A percentile compares a stretch with the other conserved stretches of the same genome.
Evolutionary conservation across 1,140 invertebrate species (phyloP).

Genomic region (Drosophila punjabiensis): DNA sequence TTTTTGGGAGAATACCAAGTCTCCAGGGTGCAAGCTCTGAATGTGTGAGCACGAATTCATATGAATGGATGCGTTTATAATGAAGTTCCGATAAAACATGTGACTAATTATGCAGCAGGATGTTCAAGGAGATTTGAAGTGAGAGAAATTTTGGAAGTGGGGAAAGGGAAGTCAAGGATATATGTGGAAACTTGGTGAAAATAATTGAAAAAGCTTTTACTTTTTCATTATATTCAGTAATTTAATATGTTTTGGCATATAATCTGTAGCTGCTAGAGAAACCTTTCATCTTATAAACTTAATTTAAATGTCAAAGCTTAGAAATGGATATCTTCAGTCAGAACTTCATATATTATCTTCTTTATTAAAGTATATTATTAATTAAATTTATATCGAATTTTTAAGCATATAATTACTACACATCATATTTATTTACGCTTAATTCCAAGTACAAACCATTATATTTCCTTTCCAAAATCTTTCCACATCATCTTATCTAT

Average conservation of each 20-base stretch:
- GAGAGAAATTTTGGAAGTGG: not conserved
- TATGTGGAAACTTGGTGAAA: not conserved
- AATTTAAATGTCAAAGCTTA: too few species aligned
- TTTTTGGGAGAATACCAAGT: conserved; percentile 46
- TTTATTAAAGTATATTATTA: too few species aligned
- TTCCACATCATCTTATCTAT: not conserved
- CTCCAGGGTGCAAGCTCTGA: conserved; percentile 14
- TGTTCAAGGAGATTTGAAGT: not conserved
- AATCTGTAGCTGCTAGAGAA: not conserved
- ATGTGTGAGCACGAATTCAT: conserved; percentile 16
- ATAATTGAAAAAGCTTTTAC: not conserved
- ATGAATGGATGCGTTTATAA: conserved; percentile 55
- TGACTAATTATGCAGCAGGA: conserved; percentile 21
- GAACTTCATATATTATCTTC: too few species aligned
- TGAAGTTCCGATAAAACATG: conserved; percentile 41
- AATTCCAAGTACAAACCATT: not conserved
- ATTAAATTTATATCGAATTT: too few species aligned
- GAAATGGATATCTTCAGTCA: too few species aligned
- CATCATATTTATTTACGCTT: not conserved
- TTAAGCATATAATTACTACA: too few species aligned
- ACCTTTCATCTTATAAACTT: too few species aligned
- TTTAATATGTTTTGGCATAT: not conserved
- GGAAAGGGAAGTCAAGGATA: not conserved
- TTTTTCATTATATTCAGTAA: not conserved
- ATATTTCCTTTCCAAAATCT: not conserved